Percentiles rank a stretch among this genome's conserved stretches.
Conservation (phyloP, 2,113 vertebrate species). For the Cyphomyrus discorhynchus region DNA sequence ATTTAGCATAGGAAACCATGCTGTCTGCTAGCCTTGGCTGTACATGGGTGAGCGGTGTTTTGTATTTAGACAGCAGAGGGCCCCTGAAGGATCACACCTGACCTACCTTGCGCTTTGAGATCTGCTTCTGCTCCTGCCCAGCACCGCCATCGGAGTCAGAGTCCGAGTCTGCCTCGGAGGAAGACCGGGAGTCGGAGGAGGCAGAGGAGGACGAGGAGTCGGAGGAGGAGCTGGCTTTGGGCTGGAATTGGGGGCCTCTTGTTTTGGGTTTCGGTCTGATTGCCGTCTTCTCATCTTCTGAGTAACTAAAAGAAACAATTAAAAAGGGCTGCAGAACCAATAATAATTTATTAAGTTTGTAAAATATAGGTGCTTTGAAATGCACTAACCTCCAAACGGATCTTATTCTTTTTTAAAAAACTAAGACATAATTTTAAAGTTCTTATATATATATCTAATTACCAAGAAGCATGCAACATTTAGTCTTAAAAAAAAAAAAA, state of each 20-base stretch:
- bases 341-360: background rate
- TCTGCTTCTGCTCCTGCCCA: slow-evolving; percentile 31
- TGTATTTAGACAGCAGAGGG: background rate
- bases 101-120: slow-evolving; percentile 48
- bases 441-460: background rate
- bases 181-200: slow-evolving; percentile 68
- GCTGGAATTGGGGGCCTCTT: slow-evolving; percentile 46
- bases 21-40: background rate
- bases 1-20: background rate
- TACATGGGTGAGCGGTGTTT: background rate
- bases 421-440: background rate
- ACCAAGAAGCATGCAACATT: background rate
- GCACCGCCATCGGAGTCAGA: slow-evolving; percentile 32
- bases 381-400: background rate
- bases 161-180: slow-evolving; percentile 55
- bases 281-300: slow-evolving; percentile 49
- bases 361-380: background rate
- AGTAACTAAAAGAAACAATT: slow-evolving; percentile 43
- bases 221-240: slow-evolving; percentile 57
- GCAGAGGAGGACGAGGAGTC: slow-evolving; percentile 62
- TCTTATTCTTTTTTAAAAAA: background rate
- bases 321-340: background rate
- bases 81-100: background rate
- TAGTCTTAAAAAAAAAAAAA: background rate
- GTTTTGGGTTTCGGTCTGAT: slow-evolving; percentile 36